These are phyloP conservation scores for Drosophila meridiana DNA, from an alignment of 2,888 invertebrate genomes.

Conservation along the genomic window DNA sequence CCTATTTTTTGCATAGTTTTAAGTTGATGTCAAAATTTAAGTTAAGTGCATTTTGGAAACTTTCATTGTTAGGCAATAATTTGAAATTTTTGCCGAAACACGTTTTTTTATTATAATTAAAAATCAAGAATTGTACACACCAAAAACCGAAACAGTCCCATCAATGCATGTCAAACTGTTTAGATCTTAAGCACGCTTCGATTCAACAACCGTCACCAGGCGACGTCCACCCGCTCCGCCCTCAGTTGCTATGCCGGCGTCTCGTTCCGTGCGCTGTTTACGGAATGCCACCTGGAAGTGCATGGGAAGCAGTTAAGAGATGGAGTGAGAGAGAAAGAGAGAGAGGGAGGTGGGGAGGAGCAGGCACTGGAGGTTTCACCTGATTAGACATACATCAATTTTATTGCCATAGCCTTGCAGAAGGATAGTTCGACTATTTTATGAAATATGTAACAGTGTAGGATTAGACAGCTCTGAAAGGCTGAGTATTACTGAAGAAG, in stretches of 20 bases:
- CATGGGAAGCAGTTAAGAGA: background rate
- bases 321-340: background rate
- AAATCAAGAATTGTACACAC: slow-evolving; percentile 57
- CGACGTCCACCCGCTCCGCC: slow-evolving; percentile 26
- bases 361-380: slow-evolving; percentile 25
- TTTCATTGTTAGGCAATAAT: slow-evolving; percentile 45
- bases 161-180: slow-evolving; percentile 37
- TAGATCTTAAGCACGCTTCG: slow-evolving; percentile 61
- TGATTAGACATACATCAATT: slow-evolving; percentile 48
- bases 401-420: background rate
- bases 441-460: background rate
- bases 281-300: slow-evolving; percentile 34
- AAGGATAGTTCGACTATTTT: background rate
- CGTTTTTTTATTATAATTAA: slow-evolving; percentile 62
- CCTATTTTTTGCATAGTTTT: slow-evolving; percentile 64
- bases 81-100: slow-evolving; percentile 47
- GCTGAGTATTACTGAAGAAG: background rate
- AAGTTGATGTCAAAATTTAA: slow-evolving; percentile 59
- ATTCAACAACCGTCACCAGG: slow-evolving; percentile 82
- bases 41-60: slow-evolving; percentile 53
- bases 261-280: slow-evolving; percentile 28
- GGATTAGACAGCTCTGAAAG: background rate
- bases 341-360: background rate
- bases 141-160: background rate
- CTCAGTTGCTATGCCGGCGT: slow-evolving; percentile 50